Evolutionary conservation across 2,797 vertebrate species (phyloP).

Genomic region (Sebastes hopkinsi): DNA sequence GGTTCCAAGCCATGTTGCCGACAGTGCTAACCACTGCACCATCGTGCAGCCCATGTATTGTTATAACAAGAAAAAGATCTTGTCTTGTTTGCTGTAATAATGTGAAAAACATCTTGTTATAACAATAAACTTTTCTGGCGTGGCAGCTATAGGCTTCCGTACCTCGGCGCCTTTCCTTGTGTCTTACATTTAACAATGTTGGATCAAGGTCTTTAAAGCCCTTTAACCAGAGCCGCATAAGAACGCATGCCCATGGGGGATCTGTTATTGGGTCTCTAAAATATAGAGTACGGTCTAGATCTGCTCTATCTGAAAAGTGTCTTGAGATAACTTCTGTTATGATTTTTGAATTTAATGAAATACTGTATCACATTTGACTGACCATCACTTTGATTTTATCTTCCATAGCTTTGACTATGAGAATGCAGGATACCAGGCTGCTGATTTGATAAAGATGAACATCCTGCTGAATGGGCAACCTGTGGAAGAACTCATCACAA

Average conservation of each 20-base stretch:
- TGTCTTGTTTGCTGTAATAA: too few species aligned
- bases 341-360: neutral
- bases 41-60: too few species aligned
- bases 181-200: neutral
- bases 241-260: too few species aligned
- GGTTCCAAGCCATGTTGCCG: too few species aligned
- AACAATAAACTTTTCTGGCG: neutral
- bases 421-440: slow-evolving; percentile 91
- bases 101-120: neutral
- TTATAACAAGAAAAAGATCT: too few species aligned
- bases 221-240: too few species aligned
- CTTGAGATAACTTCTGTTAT: too few species aligned
- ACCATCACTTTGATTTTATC: neutral
- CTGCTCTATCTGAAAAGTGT: too few species aligned
- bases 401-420: slow-evolving; percentile 95
- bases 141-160: neutral
- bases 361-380: neutral
- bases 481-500: slow-evolving; percentile 91
- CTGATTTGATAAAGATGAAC: slow-evolving; percentile 94
- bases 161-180: neutral
- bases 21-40: too few species aligned
- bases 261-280: too few species aligned
- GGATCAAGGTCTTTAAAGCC: neutral
- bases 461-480: slow-evolving; percentile 90
- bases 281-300: too few species aligned